Conservation (phyloP, 2,797 vertebrate species). For the Smutsia temminckii region DNA sequence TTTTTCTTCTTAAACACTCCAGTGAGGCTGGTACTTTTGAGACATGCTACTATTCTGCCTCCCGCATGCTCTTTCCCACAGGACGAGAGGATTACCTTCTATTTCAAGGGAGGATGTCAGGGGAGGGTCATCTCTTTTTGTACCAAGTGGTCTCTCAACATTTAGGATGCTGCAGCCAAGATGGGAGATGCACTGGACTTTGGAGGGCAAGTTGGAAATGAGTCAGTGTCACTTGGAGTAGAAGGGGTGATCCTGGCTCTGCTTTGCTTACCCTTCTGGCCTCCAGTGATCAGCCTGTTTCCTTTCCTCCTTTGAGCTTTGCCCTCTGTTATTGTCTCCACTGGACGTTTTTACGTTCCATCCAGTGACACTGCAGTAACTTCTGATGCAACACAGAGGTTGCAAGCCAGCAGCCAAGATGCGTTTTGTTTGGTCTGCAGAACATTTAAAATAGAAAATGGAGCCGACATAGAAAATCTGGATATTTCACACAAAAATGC, state of each 20-base stretch:
- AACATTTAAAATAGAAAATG: not conserved
- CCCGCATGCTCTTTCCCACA: not conserved
- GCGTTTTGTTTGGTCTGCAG: slow-evolving; percentile 37
- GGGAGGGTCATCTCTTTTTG: not conserved
- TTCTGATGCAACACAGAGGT: not conserved
- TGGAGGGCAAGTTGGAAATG: not conserved
- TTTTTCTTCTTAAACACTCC: not conserved
- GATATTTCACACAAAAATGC: slow-evolving; percentile 14
- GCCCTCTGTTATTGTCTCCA: not conserved
- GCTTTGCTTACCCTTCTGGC: fast-evolving
- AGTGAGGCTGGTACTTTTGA: not conserved
- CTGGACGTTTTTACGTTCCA: not conserved
- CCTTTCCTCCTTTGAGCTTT: not conserved
- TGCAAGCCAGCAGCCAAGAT: not conserved
- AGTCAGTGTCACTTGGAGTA: fast-evolving
- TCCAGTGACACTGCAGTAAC: not conserved
- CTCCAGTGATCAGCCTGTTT: not conserved
- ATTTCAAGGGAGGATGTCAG: not conserved
- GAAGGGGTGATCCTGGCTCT: fast-evolving
- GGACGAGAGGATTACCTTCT: not conserved
- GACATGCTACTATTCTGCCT: fast-evolving
- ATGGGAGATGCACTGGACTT: not conserved
- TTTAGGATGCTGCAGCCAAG: not conserved
- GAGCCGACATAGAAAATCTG: not conserved
- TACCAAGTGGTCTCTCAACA: not conserved